These are phyloP conservation scores for Lasioglossum figueresi DNA, from an alignment of 2,888 invertebrate species.

Conservation along the genomic window DNA sequence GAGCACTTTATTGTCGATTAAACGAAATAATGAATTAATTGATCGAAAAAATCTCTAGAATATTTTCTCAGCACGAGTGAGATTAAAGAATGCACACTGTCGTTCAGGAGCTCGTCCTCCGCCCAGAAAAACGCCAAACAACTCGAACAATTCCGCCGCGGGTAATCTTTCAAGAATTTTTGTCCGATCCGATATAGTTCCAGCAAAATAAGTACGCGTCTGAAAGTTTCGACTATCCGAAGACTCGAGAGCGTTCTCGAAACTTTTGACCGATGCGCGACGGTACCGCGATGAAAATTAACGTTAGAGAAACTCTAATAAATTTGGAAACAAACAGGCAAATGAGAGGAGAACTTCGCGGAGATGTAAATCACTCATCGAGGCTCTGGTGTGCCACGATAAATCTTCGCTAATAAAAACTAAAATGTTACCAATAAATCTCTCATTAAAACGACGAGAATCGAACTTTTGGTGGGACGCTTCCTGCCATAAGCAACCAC, in stretches of 20 bases:
- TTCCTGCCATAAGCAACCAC: too few relatives aligned
- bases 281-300: conserved; percentile 1
- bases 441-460: neutral
- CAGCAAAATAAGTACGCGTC: neutral
- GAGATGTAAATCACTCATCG: neutral
- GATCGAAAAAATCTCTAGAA: too few relatives aligned
- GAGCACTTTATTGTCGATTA: too few relatives aligned
- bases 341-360: neutral
- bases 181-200: neutral
- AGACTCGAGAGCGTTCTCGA: neutral
- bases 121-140: neutral
- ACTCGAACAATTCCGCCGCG: neutral
- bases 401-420: neutral
- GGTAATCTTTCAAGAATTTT: conserved; percentile 1
- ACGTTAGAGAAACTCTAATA: neutral
- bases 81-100: neutral
- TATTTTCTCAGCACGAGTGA: neutral
- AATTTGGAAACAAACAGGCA: conserved; percentile 6
- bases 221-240: neutral
- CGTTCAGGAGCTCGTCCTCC: neutral
- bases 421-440: neutral
- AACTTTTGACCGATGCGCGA: neutral
- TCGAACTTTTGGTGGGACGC: neutral
- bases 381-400: neutral
- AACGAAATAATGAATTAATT: too few relatives aligned